Evolutionary conservation across 2,888 invertebrate species (phyloP), one percentile per base, ranked within the genome.

Genomic region (Pogonocherus hispidulus): DNA sequence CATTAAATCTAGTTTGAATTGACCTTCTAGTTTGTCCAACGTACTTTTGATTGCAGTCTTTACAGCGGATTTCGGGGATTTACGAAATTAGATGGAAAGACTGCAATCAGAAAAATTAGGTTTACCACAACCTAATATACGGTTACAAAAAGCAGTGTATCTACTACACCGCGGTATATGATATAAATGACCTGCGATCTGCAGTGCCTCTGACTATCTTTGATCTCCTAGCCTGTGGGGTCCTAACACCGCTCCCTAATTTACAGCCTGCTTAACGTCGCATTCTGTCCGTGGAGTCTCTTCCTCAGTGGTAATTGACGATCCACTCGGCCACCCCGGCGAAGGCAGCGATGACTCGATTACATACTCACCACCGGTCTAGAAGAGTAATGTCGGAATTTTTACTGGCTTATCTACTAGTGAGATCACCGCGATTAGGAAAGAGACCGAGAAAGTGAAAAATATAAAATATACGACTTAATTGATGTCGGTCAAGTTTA

Each of bases 221-320:
- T n/a, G n/a, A n/a, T n/a, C n/a, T 65, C 76, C 76, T 77, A 80
- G 76, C 80, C 83, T 83, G 84, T 84, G 83, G 81, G 84, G 84
- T 83, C 81, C 72, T 57, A 77, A 76, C 75, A 72, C 79, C 80
- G 78, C 76, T 78, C 77, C 80, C 79, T 83, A 82, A 83, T 82
- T 83, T 82, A 84, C 80, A 76, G 74, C 76, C 78, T 73, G 71
- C 75, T 79, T 79, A 76, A 74, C 76, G 76, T 74, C 79, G 79
- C 80, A 82, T 82, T 80, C 80, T 80, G 18, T 35, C 52, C 52
- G 18, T 32, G 9, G 52, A 35, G 32, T 11, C 80, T 82, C 80
- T 69, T 68, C 76, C 79, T n/a, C n/a, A n/a, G n/a, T n/a, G n/a
- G 81, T 81, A 82, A 82, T 82, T 81, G 82, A 82, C 81, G 77